Base-by-base conservation (phyloP, 2,888 invertebrate genomes). In the Anthoptus insignis region DNA sequence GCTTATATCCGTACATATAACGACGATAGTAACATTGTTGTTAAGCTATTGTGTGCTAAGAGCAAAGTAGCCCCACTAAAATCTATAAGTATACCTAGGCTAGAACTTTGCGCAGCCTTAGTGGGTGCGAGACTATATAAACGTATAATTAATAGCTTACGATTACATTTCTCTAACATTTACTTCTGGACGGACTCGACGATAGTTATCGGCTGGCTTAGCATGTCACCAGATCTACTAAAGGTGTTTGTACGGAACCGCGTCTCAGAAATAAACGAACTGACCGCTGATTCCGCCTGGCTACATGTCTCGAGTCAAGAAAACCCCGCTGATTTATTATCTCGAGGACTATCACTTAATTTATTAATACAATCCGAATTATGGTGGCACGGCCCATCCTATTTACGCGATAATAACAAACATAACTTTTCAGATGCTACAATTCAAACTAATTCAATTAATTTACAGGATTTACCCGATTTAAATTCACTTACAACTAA, bases 81-180 rank as follows among this genome's bases (percentile, higher is more conserved):
- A 53, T 11, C 53, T 19, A 34, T 53, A 9, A 53, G 16, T 7
- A 53, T 53, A 16, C 53, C 53, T 19, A 32, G 53, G 60, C 42
- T 21, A 50, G 53, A 13, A 37, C 37, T 37, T 13, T 37, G 37
- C 37, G 37, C n/a, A 3, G 37, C 37, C 3, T 24, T 61, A 14
- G 22, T 64, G 29, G 68, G 64, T 37, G 68, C 66, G 4, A 57
- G 34, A 42, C 37, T 64, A n/a, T 37, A 42, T 29, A 47, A 65
- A 5, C 53, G 59, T 16, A 68, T 68, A 39, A 21, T 59, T 7
- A 50, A 68, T 34, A 56, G 65, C 14, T 39, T 68, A 9, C 54
- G 65, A 14, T 9, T 63, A 11, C 21, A 19, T 3, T 60, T 63
- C 22, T 16, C 53, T 22, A 54, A 42, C 6, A 16, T 22, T 32